phyloP scores from a whole-genome alignment of 2,797 vertebrate genomes.

The Peromyscus eremicus region DNA sequence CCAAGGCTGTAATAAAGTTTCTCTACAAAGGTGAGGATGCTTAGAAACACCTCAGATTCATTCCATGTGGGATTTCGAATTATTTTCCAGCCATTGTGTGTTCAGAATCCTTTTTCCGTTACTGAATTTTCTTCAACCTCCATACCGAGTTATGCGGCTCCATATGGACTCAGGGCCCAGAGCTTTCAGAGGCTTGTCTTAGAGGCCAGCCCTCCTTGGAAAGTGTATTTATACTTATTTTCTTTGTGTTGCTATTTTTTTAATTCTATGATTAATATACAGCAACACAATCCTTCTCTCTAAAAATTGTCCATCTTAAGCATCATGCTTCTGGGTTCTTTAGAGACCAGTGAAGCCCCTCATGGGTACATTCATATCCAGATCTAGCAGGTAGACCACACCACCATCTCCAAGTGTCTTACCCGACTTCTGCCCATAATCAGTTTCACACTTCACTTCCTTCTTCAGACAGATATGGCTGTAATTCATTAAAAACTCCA shows the following conservation, averaged over 20 bases:
- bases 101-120: not conserved
- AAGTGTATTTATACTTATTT: not conserved
- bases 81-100: not conserved
- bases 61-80: not conserved
- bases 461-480: not conserved
- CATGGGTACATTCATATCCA: fast-evolving
- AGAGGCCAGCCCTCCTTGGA: not conserved
- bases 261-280: not conserved
- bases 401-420: not conserved
- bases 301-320: too few species aligned
- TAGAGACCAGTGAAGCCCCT: not conserved
- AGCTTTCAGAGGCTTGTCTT: not conserved
- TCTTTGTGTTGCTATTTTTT: not conserved
- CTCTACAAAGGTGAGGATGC: not conserved
- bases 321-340: not conserved
- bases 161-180: too few species aligned
- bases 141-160: too few species aligned
- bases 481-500: not conserved
- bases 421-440: not conserved
- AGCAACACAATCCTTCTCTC: too few species aligned
- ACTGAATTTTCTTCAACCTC: not conserved
- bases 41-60: not conserved
- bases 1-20: not conserved
- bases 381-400: not conserved
- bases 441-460: not conserved